Evolutionary conservation across 2,888 invertebrate genomes (phyloP).

Genomic region (Harpagoxenus sublaevis): DNA sequence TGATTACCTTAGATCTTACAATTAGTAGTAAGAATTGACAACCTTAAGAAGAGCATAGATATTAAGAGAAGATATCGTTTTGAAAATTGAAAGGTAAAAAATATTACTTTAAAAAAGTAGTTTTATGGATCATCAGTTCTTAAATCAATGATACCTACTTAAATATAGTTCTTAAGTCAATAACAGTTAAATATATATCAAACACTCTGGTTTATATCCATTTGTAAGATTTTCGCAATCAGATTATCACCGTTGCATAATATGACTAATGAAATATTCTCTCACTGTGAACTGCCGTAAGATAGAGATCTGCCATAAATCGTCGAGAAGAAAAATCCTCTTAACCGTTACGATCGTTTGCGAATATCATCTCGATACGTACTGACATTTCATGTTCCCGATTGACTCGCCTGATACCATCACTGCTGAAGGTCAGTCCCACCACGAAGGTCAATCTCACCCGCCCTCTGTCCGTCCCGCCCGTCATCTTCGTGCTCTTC

Average conservation of each 20-base stretch:
- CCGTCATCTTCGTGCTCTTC: conserved; percentile 53
- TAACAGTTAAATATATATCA: background rate
- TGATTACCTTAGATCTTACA: background rate
- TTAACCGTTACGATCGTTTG: conserved; percentile 63
- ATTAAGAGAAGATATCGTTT: background rate
- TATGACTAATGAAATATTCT: conserved; percentile 53
- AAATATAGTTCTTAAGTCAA: background rate
- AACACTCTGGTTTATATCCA: background rate
- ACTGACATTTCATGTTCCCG: conserved; percentile 54
- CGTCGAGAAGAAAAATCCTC: conserved; percentile 16
- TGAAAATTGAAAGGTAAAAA: background rate
- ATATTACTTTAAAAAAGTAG: background rate
- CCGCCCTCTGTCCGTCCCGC: conserved; percentile 56
- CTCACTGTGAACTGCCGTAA: conserved; percentile 30
- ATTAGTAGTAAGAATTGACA: background rate
- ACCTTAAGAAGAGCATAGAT: background rate
- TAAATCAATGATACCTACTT: background rate
- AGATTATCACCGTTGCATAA: conserved; percentile 39
- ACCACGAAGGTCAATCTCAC: conserved; percentile 59
- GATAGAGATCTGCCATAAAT: conserved; percentile 52
- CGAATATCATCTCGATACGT: conserved; percentile 59
- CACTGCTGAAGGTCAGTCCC: conserved; percentile 64
- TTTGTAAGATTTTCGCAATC: conserved; percentile 3
- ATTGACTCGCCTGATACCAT: conserved; percentile 53
- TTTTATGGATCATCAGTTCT: background rate